Conservation (phyloP, 2,888 invertebrate species). For the Neocrepidodera transversa region DNA sequence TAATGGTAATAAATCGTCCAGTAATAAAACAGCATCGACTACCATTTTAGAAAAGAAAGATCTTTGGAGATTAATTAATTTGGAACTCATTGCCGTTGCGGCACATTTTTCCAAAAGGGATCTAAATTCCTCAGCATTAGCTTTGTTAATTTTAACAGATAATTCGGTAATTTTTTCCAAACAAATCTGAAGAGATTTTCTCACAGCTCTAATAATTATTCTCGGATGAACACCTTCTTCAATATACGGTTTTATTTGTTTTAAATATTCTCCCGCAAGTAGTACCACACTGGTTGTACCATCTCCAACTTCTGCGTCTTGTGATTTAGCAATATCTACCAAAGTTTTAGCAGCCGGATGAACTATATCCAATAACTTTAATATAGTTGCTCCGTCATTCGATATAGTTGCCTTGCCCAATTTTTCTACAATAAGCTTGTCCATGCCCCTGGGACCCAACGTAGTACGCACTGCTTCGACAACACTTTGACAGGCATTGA, state of each 20-base stretch:
- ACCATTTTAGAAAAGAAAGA: conserved; percentile 97
- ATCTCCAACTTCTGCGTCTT: conserved; percentile 99
- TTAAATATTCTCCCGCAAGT: conserved; percentile 93
- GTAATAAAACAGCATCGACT: conserved; percentile 91
- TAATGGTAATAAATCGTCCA: conserved; percentile 90
- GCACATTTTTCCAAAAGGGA: conserved; percentile 87
- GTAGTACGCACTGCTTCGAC: conserved; percentile 98
- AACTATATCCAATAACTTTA: conserved; percentile 96
- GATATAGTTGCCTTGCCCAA: conserved; percentile 95
- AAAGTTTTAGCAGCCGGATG: conserved; percentile 98
- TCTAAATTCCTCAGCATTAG: conserved; percentile 68
- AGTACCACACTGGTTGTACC: conserved; percentile 98
- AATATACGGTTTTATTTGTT: conserved; percentile 91
- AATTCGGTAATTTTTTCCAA: conserved; percentile 83
- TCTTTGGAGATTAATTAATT: conserved; percentile 94
- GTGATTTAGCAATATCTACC: conserved; percentile 98
- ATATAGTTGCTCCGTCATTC: conserved; percentile 98
- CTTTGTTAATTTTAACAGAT: conserved; percentile 79
- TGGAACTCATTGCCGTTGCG: conserved; percentile 95
- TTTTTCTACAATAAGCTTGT: conserved; percentile 94
- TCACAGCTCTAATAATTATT: conserved; percentile 87
- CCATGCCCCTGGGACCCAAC: conserved; percentile 98
- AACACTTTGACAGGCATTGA: conserved; percentile 94
- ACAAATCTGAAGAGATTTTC: conserved; percentile 82
- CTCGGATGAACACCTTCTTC: conserved; percentile 98